Base-by-base conservation (phyloP, 2,888 invertebrate genomes). In the Arctia plantaginis region DNA sequence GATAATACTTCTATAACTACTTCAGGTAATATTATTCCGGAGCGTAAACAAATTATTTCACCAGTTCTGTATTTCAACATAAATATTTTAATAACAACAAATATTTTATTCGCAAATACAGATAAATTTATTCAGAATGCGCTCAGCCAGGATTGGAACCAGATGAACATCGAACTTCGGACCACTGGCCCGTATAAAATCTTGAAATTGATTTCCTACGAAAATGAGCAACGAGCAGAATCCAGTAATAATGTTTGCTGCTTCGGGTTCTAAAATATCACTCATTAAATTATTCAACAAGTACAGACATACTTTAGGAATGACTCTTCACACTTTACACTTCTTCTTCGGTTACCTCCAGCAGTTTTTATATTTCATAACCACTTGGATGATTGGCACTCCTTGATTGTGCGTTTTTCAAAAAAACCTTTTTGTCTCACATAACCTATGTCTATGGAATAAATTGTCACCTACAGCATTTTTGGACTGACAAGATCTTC, bases 101-200 rank as follows among this genome's bases (percentile, higher is more conserved):
- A 44, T n/a, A 12, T 41, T 66, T 41, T 41, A 15, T 66, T 44
- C 15, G 15, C 18, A 64, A 30, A 18, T 18, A 62, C n/a, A 62
- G 27, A 30, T 73, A 68, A 69, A 78, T 68, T 73, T 68, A 10
- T 67, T 44, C 35, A 59, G 27, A 66, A 66, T 72, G 62, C 39
- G 30, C 35, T 18, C 67, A 44, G 35, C 59, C 47, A 65, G 44
- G 65, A 68, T 70, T 73, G 44, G 30, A 66, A 72, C 73, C 68
- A 65, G 72, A 72, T 72, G 76, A 81, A 82, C 74, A 83, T 81
- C 12, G n/a, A 51, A 51, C 77, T 41, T n/a, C 23, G 23, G 18
- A 18, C 66, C 67, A 67, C 62, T 67, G 69, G 35, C 74, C 76
- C 73, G n/a, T 30, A 64, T 30, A 20, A 79, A 73, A 82, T 74